A percentile compares a stretch with the other conserved stretches of the same genome.
Evolutionary conservation across 2,797 vertebrate species (phyloP).

Genomic region (Girardinus metallicus): DNA sequence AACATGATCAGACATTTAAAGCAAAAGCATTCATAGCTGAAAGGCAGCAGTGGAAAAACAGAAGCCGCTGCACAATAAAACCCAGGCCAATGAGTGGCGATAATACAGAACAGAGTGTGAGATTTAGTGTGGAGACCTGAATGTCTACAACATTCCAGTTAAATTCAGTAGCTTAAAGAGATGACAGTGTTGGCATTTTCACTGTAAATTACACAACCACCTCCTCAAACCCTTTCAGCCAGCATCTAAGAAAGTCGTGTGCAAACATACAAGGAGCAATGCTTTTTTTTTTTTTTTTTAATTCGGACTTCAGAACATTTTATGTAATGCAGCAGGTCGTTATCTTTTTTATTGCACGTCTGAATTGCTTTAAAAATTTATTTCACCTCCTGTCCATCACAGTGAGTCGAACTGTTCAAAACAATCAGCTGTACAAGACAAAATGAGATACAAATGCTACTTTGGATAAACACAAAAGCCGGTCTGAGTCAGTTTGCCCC

Average conservation of each 20-base stretch:
- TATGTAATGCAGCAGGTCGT: constrained; percentile 9
- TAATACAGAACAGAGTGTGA: constrained; percentile 26
- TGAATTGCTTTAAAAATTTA: constrained; percentile 8
- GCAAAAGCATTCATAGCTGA: constrained; percentile 32
- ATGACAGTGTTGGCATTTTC: constrained; percentile 31
- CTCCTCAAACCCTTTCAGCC: constrained; percentile 28
- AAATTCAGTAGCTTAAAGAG: constrained; percentile 51
- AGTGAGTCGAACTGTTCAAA: constrained; percentile 42
- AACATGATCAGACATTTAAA: constrained; percentile 53
- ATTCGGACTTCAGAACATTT: constrained; percentile 2
- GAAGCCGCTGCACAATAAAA: constrained; percentile 31
- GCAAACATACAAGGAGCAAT: constrained; percentile 24
- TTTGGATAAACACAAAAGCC: constrained; percentile 45
- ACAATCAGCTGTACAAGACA: constrained; percentile 30
- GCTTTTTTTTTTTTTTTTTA: not conserved
- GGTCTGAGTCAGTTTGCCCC: not conserved
- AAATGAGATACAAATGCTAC: constrained; percentile 48
- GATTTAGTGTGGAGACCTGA: constrained; percentile 25
- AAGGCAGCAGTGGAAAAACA: constrained; percentile 33
- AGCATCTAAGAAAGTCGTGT: constrained; percentile 25
- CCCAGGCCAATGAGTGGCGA: constrained; percentile 28
- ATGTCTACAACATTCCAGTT: constrained; percentile 39
- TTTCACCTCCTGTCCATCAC: constrained; percentile 33
- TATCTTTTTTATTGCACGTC: constrained; percentile 12
- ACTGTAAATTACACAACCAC: constrained; percentile 30